phyloP scores from a whole-genome alignment of 1,140 invertebrate genomes.

The Episyrphus balteatus region DNA sequence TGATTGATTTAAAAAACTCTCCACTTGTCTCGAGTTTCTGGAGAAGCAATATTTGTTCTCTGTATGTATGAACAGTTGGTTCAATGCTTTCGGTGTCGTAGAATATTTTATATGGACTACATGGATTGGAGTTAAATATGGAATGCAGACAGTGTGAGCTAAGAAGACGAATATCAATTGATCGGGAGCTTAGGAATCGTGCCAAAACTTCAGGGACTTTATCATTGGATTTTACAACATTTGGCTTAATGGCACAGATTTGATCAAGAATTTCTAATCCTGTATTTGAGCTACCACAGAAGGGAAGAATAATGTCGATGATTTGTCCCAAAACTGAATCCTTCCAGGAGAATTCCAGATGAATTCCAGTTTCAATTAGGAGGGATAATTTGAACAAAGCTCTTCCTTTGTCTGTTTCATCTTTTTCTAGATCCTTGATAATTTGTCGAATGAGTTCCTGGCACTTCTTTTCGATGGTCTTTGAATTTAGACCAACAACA shows the following conservation, averaged over 20 bases:
- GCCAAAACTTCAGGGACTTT: conserved; percentile 3
- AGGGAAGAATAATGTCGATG: conserved; percentile 1
- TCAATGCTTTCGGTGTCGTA: conserved; percentile 55
- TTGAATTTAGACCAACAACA: conserved; percentile 15
- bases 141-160: conserved; percentile 20
- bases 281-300: neutral
- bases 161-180: conserved; percentile 17
- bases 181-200: conserved; percentile 5
- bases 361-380: conserved; percentile 15
- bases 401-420: conserved; percentile 3
- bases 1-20: conserved; percentile 44
- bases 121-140: neutral
- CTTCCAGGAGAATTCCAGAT: conserved; percentile 17
- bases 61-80: conserved; percentile 60
- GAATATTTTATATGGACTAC: conserved; percentile 49
- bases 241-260: neutral
- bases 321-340: neutral
- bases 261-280: conserved; percentile 13
- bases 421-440: neutral
- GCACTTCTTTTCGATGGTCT: conserved; percentile 11
- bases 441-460: conserved; percentile 7
- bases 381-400: conserved; percentile 12
- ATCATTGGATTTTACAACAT: neutral
- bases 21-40: conserved; percentile 56
- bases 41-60: conserved; percentile 61